Base-by-base conservation (phyloP, 2,888 invertebrate species). In the Balanococcus diminutus region DNA sequence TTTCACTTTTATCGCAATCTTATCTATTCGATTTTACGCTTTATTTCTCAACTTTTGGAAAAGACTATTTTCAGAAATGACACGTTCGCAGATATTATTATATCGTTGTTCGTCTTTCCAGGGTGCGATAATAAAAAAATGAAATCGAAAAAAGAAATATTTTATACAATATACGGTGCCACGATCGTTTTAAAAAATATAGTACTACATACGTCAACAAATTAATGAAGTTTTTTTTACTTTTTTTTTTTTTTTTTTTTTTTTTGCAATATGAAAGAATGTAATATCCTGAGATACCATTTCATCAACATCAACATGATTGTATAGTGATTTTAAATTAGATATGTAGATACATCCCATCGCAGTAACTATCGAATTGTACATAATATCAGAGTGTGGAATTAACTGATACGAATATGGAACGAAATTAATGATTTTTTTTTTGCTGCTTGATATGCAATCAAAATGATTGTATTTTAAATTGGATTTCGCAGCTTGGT, bases 201-300 rank as follows among this genome's bases (percentile, higher is more conserved):
- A 36, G 8, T 6, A 51, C n/a, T 36, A 3, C 75, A 75, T n/a
- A 75, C 32, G 16, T 75, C 32, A 32, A 32, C 19, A 36, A 75
- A 75, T 75, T 75, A 75, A 75, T 75, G 75, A 75, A 75, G 22
- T 75, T 75, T 75, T 75, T 36, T 3, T 36, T 42, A 42, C 42
- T 6, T 42, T 42, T 42, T 42, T 14, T n/a, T n/a, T n/a, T n/a
- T n/a, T n/a, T n/a, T n/a, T n/a, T 8, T 36, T 36, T n/a, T 22
- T 8, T 8, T 19, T 6, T n/a, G n/a, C n/a, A n/a, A n/a, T n/a
- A n/a, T n/a, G n/a, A 22, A 75, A 22, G 75, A 75, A 75, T 32
- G n/a, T 22, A 75, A 75, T 75, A 75, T 75, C n/a, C 31, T 19
- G 75, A 31, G 28, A 75, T 25, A 28, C 14, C 67, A 19, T 8